Evolutionary conservation across 2,113 vertebrate species (phyloP).

Genomic region (Tachysurus vachellii): DNA sequence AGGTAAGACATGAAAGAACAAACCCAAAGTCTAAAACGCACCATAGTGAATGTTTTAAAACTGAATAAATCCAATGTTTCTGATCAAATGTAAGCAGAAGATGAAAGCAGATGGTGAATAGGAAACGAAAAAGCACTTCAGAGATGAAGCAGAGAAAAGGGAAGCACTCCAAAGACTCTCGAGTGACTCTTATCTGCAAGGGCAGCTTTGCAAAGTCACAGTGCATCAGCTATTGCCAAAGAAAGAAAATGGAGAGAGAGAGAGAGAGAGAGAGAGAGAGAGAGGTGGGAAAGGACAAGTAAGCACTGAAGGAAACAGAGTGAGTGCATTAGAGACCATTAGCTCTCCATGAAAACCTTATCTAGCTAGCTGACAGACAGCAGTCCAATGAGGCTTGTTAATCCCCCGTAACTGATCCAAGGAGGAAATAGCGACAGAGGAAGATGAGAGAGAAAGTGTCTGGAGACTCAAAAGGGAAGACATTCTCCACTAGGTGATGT

Average conservation of each 20-base stretch:
- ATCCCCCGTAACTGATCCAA: constrained; percentile 21
- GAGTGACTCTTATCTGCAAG: constrained; percentile 34
- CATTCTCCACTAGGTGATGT: neutral
- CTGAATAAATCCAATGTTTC: no score
- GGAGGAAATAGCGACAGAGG: neutral
- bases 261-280: constrained; percentile 9
- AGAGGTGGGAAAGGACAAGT: neutral
- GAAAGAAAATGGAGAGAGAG: constrained; percentile 26
- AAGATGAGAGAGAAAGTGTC: neutral
- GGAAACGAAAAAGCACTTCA: neutral
- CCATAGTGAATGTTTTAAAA: no score
- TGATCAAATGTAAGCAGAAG: neutral
- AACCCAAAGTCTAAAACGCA: neutral
- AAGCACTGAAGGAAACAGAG: constrained; percentile 13
- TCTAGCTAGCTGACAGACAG: constrained; percentile 2
- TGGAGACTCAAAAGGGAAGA: neutral
- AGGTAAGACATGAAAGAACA: neutral
- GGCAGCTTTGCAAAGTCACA: constrained; percentile 34
- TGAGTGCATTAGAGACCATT: constrained; percentile 5
- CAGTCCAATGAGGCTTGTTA: constrained; percentile 21
- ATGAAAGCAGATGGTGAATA: neutral
- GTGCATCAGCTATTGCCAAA: neutral
- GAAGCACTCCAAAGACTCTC: neutral
- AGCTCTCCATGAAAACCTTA: neutral
- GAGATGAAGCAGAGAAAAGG: neutral